Percentiles rank a stretch among this genome's conserved stretches.
Conservation (phyloP, 2,113 vertebrate species). For the Nerophis lumbriciformis region DNA sequence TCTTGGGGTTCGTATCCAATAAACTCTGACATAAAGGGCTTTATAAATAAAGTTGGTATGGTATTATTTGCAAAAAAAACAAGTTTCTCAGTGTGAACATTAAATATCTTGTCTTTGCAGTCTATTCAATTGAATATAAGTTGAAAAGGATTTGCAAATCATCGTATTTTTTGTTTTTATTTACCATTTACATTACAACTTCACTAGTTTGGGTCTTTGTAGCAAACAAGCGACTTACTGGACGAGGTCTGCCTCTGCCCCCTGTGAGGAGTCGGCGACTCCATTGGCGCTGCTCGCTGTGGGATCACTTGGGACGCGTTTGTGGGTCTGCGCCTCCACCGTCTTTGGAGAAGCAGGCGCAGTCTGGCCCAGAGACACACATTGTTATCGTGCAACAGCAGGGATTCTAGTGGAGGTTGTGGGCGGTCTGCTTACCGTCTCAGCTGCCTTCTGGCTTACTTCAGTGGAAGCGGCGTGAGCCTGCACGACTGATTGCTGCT, state of each 20-base stretch:
- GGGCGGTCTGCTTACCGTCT: conserved; percentile 37
- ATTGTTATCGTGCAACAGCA: not conserved
- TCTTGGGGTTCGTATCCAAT: no score
- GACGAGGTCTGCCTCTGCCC: conserved; percentile 78
- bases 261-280: conserved; percentile 81
- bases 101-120: no score
- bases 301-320: conserved; percentile 80
- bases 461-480: conserved; percentile 33
- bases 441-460: conserved; percentile 42
- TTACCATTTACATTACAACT: no score
- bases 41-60: no score
- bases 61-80: no score
- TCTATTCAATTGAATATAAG: no score
- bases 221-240: conserved; percentile 75
- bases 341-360: conserved; percentile 79
- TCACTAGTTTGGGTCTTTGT: not conserved
- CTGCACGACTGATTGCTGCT: conserved; percentile 32
- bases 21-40: no score
- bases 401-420: not conserved
- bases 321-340: conserved; percentile 74
- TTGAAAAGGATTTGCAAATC: no score
- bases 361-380: conserved; percentile 36
- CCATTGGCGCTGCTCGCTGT: conserved; percentile 77
- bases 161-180: no score
- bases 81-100: no score